These are phyloP conservation scores for Drosophila ananassae DNA, from an alignment of 1,140 invertebrate genomes.

Conservation along the genomic window DNA sequence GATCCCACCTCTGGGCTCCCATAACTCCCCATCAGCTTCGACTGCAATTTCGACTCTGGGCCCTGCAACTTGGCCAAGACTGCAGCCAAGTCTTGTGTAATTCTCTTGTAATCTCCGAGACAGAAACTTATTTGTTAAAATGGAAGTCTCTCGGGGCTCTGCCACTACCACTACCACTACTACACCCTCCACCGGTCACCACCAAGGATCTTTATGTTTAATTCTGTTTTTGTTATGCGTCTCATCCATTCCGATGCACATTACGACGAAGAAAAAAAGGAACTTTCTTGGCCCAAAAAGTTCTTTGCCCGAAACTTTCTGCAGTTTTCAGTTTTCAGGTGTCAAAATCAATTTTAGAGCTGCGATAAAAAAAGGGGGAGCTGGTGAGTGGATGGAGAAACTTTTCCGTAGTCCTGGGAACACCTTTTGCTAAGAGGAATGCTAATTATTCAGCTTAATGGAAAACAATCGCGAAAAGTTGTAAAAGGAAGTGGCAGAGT, in stretches of 20 bases:
- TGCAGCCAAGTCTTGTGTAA: conserved; percentile 36
- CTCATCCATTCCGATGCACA: conserved; percentile 58
- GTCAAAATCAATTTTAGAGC: conserved; percentile 73
- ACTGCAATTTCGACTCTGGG: conserved; percentile 33
- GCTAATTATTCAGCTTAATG: conserved; percentile 71
- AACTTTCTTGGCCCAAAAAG: conserved; percentile 35
- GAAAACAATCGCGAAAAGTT: conserved; percentile 61
- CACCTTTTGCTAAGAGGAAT: conserved; percentile 35
- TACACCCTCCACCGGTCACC: not conserved
- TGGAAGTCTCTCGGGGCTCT: conserved; percentile 18
- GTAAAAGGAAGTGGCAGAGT: conserved; percentile 3
- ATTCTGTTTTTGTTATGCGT: conserved; percentile 60
- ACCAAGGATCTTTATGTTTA: conserved; percentile 56
- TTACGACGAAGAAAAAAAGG: not conserved
- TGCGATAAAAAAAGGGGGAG: conserved; percentile 45
- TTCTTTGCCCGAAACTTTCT: conserved; percentile 43
- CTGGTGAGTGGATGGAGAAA: not conserved
- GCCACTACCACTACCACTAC: no score
- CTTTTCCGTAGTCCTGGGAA: conserved; percentile 14
- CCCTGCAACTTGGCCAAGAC: conserved; percentile 7
- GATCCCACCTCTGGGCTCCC: conserved; percentile 19
- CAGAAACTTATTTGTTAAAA: conserved; percentile 56
- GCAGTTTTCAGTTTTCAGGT: conserved; percentile 64
- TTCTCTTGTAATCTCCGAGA: conserved; percentile 65
- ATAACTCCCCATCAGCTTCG: conserved; percentile 56